Evolutionary conservation across 2,797 vertebrate species (phyloP).

Genomic region (Odontamblyopus rebecca): DNA sequence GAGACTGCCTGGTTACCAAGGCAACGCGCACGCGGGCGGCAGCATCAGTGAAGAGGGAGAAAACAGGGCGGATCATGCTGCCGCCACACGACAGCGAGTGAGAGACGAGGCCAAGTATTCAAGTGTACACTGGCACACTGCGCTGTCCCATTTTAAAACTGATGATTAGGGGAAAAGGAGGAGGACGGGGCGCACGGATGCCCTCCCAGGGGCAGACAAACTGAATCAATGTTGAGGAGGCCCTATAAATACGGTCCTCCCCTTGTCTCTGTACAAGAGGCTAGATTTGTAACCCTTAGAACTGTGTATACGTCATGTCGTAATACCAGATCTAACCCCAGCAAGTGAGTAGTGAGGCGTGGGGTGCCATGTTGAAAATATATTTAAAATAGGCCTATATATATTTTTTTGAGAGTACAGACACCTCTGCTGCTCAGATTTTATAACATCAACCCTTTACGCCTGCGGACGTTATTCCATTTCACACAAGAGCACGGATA

Average conservation of each 20-base stretch:
- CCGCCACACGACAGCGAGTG: background rate
- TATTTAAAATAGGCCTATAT: too few relatives aligned
- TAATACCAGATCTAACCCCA: background rate
- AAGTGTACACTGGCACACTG: background rate
- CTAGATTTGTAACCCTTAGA: background rate
- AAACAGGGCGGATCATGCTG: conserved; percentile 4
- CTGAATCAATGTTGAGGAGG: background rate
- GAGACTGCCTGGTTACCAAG: conserved; percentile 11
- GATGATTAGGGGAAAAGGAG: background rate
- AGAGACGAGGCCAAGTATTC: background rate
- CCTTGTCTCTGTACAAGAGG: background rate
- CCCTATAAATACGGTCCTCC: background rate
- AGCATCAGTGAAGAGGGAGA: conserved; percentile 6
- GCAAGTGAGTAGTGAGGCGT: background rate
- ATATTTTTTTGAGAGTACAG: background rate
- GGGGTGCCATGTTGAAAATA: too few relatives aligned
- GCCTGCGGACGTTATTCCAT: background rate
- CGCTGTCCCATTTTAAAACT: background rate
- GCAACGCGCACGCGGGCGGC: conserved; percentile 6
- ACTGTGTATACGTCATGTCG: background rate
- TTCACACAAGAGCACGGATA: background rate
- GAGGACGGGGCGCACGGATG: background rate
- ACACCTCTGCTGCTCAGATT: background rate
- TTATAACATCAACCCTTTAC: background rate
- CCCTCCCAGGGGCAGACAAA: background rate